phyloP scores from a whole-genome alignment of 2,888 invertebrate species.

The Hylaea fasciaria region DNA sequence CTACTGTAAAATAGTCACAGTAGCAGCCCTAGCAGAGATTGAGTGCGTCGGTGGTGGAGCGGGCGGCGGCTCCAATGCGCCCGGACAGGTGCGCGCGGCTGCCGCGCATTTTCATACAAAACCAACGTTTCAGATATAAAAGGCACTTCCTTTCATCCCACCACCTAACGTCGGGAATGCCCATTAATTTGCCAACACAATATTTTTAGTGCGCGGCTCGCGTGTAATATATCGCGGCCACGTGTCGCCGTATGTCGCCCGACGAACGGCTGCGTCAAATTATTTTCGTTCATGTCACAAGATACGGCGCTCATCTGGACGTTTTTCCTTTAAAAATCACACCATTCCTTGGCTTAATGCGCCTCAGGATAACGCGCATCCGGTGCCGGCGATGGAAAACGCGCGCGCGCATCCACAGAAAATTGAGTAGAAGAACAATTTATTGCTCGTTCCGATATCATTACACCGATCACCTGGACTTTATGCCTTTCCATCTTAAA shows the following conservation, averaged over 20 bases:
- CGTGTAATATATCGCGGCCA: conserved; percentile 84
- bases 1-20: background rate
- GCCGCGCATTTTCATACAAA: conserved; percentile 82
- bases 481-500: conserved; percentile 36
- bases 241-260: conserved; percentile 84
- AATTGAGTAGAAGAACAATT: conserved; percentile 27
- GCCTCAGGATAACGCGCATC: conserved; percentile 64
- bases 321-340: conserved; percentile 83
- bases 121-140: conserved; percentile 84
- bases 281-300: conserved; percentile 85
- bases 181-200: conserved; percentile 86
- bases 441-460: conserved; percentile 29
- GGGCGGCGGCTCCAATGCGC: conserved; percentile 61
- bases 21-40: conserved; percentile 55
- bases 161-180: conserved; percentile 83
- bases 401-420: conserved; percentile 39
- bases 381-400: conserved; percentile 60
- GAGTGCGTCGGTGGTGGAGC: conserved; percentile 37
- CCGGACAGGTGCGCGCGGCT: conserved; percentile 83
- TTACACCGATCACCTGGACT: conserved; percentile 35
- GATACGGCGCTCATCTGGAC: conserved; percentile 84
- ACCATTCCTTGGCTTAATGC: conserved; percentile 73
- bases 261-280: conserved; percentile 83
- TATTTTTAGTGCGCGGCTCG: conserved; percentile 84
- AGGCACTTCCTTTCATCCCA: conserved; percentile 85